Evolutionary conservation across 2,888 invertebrate species (phyloP).

Genomic region (Ophraella communa): DNA sequence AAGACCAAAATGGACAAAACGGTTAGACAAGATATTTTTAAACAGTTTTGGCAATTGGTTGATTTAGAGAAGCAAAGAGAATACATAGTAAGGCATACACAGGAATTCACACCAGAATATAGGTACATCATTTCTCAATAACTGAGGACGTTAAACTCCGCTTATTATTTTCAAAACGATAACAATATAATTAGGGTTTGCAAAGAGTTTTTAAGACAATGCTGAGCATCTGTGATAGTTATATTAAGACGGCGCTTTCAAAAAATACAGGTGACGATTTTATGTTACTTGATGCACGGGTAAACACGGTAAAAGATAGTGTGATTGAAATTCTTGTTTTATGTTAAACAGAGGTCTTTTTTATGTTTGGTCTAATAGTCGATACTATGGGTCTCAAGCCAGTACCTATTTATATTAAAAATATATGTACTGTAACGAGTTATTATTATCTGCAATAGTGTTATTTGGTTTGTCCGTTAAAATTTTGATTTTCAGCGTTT

Average conservation of each 20-base stretch:
- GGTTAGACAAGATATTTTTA: no score
- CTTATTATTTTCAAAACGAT: slow-evolving; percentile 21
- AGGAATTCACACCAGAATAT: slow-evolving; percentile 5
- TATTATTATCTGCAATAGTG: no score
- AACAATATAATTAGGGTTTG: slow-evolving; percentile 26
- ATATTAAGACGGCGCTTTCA: slow-evolving; percentile 18
- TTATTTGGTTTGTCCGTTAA: no score
- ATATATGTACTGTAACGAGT: no score
- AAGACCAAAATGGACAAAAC: no score
- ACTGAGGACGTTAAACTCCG: slow-evolving; percentile 4
- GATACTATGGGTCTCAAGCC: no score
- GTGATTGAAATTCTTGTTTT: no score
- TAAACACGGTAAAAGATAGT: slow-evolving; percentile 32
- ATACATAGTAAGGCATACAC: slow-evolving; percentile 4
- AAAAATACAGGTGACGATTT: slow-evolving; percentile 9
- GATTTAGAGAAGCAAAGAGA: slow-evolving; percentile 16
- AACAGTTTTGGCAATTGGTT: slow-evolving; percentile 6
- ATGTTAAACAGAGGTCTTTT: no score
- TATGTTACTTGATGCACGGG: slow-evolving; percentile 19
- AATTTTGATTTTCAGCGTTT: no score
- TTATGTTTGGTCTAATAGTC: no score
- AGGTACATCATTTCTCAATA: slow-evolving; percentile 12
- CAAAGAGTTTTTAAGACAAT: slow-evolving; percentile 30
- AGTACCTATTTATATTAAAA: no score
- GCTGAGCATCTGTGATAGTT: no score